Evolutionary conservation across 2,888 invertebrate genomes (phyloP).

Genomic region (Tiphia femorata): DNA sequence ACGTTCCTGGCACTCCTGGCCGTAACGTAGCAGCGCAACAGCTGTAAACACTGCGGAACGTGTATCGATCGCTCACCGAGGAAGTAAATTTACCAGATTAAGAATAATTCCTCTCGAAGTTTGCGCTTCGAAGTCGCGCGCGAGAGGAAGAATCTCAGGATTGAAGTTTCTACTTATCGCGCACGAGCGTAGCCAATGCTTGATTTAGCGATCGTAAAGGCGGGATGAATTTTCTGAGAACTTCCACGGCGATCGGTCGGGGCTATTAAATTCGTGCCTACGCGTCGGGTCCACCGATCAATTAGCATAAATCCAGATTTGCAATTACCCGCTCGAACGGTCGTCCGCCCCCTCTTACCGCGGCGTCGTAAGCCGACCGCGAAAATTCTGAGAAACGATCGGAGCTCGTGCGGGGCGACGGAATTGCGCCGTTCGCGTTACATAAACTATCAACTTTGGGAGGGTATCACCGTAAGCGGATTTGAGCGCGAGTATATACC

Average conservation of each 20-base stretch:
- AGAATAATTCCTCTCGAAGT: no score
- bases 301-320: constrained; percentile 30
- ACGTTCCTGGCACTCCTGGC: neutral
- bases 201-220: no score
- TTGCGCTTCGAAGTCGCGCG: no score
- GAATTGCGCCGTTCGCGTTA: neutral
- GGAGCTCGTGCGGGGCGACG: neutral
- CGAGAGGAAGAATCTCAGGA: no score
- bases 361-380: constrained; percentile 5
- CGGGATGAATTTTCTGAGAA: no score
- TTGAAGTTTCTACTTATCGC: no score
- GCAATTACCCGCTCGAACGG: constrained; percentile 19
- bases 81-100: no score
- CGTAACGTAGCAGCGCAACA: neutral
- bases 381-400: constrained; percentile 24
- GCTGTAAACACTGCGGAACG: no score
- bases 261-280: no score
- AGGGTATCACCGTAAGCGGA: neutral
- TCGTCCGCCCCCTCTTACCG: neutral
- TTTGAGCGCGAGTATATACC: neutral
- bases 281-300: neutral
- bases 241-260: no score
- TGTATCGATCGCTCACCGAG: no score
- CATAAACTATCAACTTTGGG: neutral
- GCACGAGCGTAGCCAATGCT: no score